Evolutionary conservation across 2,888 invertebrate species (phyloP).

Genomic region (Lacanobia oleracea): DNA sequence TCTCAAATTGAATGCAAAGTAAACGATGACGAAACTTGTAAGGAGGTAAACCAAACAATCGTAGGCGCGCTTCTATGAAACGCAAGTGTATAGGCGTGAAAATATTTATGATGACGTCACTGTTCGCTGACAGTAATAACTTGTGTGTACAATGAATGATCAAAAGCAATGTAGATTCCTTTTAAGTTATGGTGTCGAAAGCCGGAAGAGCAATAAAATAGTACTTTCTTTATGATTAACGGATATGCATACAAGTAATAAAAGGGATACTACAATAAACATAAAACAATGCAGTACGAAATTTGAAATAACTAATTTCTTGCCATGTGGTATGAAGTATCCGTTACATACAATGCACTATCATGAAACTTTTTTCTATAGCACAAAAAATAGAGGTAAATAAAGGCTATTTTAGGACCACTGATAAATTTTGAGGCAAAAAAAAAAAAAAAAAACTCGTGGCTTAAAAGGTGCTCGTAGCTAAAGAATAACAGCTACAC

Average conservation of each 20-base stretch:
- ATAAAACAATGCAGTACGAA: conserved; percentile 16
- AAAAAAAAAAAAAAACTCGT: too few species aligned
- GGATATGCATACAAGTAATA: conserved; percentile 35
- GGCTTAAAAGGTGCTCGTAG: too few species aligned
- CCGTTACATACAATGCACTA: neutral
- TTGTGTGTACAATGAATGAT: conserved; percentile 30
- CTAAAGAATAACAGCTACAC: too few species aligned
- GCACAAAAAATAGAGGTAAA: neutral
- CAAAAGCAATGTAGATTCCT: conserved; percentile 32
- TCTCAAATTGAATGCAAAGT: conserved; percentile 42
- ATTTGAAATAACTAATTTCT: neutral
- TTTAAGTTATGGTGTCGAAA: conserved; percentile 33
- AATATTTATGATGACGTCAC: conserved; percentile 34
- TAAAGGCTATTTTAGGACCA: neutral
- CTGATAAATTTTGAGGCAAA: too few species aligned
- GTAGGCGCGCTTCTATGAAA: conserved; percentile 32
- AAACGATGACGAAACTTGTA: conserved; percentile 52
- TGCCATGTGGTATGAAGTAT: neutral
- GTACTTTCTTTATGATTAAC: conserved; percentile 37
- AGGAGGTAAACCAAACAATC: conserved; percentile 50
- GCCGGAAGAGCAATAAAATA: conserved; percentile 37
- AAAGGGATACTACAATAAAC: conserved; percentile 13
- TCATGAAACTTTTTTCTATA: neutral
- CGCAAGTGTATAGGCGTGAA: conserved; percentile 10
- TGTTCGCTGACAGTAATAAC: conserved; percentile 21